Evolutionary conservation across 2,113 vertebrate species (phyloP), one percentile per base, ranked within the genome.

Genomic region (Mola mola): DNA sequence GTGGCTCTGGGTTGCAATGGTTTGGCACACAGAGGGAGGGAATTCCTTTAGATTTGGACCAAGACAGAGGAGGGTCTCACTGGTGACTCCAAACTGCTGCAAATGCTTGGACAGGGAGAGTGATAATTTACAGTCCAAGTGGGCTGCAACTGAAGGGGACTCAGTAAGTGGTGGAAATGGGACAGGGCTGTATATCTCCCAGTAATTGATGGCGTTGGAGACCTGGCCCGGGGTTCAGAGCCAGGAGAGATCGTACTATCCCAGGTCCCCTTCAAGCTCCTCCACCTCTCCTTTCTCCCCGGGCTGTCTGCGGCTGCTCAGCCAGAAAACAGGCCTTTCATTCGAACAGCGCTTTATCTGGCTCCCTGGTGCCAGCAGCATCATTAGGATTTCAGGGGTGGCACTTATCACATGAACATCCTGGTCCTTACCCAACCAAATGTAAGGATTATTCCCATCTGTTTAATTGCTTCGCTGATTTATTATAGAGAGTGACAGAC

Each of bases 301-400:
- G 24, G 52, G 7, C 42, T 16, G 36, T 65, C 72, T 81, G 78
- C 10, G 64, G 52, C 50, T 6, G 48, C 63, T 58, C 21, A 0
- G 38, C 36, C 59, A 75, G 71, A 78, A 68, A 72, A 79, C 71
- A 61, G 66, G 66, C 69, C 64, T 73, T 76, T 79, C 72, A 81
- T 79, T 79, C 50, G 60, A 77, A 65, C 15, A 7, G n/a, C 50
- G 75, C 77, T 84, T 86, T 82, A 75, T 66, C 42, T 48, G 66
- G 63, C 49, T 67, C 82, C 72, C 79, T 62, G 79, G 77, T 83
- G 81, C 85, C 81, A 86, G 75, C 64, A 42, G 79, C 79, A 71
- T 85, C 84, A 77, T 86, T 84, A 89, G 79, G 77, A 66, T 78
- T 88, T 89, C 81, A 89, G 79, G 81, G 84, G 83, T 60, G 79